Base-by-base conservation (phyloP, 2,797 vertebrate genomes). In the Cuculus canorus region DNA sequence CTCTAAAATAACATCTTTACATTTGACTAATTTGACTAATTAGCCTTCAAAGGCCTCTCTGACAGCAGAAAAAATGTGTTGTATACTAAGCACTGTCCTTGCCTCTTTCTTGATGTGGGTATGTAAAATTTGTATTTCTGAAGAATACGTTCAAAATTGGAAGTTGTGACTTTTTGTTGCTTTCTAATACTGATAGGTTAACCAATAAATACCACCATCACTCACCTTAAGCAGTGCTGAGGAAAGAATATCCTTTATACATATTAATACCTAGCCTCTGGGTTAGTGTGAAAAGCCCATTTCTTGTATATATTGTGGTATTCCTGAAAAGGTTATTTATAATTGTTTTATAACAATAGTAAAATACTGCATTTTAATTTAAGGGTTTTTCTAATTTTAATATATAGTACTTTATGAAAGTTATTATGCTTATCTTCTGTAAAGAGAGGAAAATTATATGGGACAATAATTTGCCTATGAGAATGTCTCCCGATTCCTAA, bases 301-400 rank as follows among this genome's bases (percentile, higher is more conserved):
- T 10, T 45, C 87, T 87, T 79, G 43, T 73, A n/a, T 71, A n/a
- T 11, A 23, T 60, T 2, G 2, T 37, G 10, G 12, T 71, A 70
- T 77, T 85, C 16, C 28, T 45, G 4, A 73, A 90, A 87, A 92
- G 32, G 48, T 82, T 83, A 78, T 78, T 92, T 17, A 11, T 68
- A 60, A 60, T 69, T 86, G 50, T 48, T 91, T 90, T 63, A 81
- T 69, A 69, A 64, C 57, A 68, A 19, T 61, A 81, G 65, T 81
- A 68, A 87, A 94, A 78, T 57, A 59, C 16, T 82, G 11, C 22
- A 79, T 84, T 90, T 94, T 88, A 90, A 79, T 88, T 57, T 60
- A 59, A 72, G 25, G 37, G 41, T 59, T 94, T 90, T 16, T 80
- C 50, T 45, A 39, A 32, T 71, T 86, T 75, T 83, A 64, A 75